phyloP scores from a whole-genome alignment of 2,113 vertebrate genomes.

The Gorilla gorilla region DNA sequence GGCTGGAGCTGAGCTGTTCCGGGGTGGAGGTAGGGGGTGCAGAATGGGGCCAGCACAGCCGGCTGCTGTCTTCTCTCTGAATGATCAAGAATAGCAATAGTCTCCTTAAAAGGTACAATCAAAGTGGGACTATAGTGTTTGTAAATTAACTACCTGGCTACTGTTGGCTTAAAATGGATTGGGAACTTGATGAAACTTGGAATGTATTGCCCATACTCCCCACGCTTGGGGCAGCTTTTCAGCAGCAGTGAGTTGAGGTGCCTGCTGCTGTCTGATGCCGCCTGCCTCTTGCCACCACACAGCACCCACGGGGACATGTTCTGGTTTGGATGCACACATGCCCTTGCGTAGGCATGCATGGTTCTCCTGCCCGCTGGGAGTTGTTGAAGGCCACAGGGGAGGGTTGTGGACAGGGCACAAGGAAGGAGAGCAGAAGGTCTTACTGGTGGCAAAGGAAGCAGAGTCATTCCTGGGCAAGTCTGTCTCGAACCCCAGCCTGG shows the following conservation, averaged over 20 bases:
- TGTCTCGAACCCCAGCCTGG: neutral
- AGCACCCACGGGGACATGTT: neutral
- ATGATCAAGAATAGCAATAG: neutral
- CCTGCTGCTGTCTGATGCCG: neutral
- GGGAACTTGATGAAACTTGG: neutral
- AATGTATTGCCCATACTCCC: neutral
- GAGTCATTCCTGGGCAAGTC: neutral
- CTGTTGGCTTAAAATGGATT: neutral
- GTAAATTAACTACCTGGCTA: neutral
- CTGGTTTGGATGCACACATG: too few species aligned
- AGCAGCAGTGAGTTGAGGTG: neutral
- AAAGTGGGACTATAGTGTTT: neutral
- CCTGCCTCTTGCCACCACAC: too few species aligned
- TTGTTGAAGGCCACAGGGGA: neutral
- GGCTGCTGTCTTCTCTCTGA: neutral
- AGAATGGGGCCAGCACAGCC: neutral
- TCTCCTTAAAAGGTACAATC: neutral
- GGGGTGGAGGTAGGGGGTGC: neutral
- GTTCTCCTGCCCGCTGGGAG: neutral
- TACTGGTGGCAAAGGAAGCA: neutral
- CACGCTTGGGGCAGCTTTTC: neutral
- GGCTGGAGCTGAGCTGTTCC: neutral
- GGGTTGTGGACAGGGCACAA: neutral
- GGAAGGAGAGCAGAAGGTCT: neutral
- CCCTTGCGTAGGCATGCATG: rapidly evolving